A percentile compares a stretch with the other conserved stretches of the same genome.
These are phyloP conservation scores for Omphaloscelis lunosa DNA, from an alignment of 2,888 invertebrate species.

Conservation along the genomic window DNA sequence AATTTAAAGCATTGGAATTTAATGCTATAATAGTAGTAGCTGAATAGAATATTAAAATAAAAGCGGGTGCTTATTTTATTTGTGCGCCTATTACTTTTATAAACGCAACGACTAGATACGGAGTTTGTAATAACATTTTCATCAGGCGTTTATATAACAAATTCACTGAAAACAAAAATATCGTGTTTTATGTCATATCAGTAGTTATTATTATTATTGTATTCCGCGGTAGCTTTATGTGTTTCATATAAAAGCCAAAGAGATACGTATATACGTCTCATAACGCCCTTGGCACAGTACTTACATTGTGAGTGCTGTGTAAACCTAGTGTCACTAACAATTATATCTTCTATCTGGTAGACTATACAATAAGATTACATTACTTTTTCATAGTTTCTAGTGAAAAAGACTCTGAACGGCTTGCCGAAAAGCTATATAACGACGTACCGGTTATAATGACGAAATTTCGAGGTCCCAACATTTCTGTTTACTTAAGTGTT, in stretches of 20 bases:
- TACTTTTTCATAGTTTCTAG: neutral
- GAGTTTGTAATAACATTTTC: constrained; percentile 31
- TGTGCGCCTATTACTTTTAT: constrained; percentile 54
- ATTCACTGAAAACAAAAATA: constrained; percentile 10
- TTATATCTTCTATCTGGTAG: constrained; percentile 3
- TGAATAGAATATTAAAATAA: constrained; percentile 10
- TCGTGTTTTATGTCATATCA: constrained; percentile 18
- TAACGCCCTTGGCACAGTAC: constrained; percentile 34
- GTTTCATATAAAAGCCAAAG: constrained; percentile 32
- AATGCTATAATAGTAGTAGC: constrained; percentile 7
- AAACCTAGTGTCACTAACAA: constrained; percentile 13
- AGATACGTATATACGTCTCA: constrained; percentile 15
- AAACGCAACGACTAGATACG: constrained; percentile 43
- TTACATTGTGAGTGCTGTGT: constrained; percentile 12
- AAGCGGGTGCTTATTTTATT: constrained; percentile 33
- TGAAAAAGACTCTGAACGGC: neutral
- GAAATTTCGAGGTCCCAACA: no score
- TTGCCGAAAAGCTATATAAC: no score
- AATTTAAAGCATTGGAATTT: constrained; percentile 23
- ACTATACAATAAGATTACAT: neutral
- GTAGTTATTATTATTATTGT: constrained; percentile 39
- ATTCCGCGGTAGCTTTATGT: constrained; percentile 8
- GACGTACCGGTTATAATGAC: no score
- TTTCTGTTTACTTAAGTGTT: no score
- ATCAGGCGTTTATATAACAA: constrained; percentile 54